Percentiles rank a stretch among this genome's conserved stretches.
phyloP scores from a whole-genome alignment of 2,888 invertebrate species.

The Teinopalpus imperialis region DNA sequence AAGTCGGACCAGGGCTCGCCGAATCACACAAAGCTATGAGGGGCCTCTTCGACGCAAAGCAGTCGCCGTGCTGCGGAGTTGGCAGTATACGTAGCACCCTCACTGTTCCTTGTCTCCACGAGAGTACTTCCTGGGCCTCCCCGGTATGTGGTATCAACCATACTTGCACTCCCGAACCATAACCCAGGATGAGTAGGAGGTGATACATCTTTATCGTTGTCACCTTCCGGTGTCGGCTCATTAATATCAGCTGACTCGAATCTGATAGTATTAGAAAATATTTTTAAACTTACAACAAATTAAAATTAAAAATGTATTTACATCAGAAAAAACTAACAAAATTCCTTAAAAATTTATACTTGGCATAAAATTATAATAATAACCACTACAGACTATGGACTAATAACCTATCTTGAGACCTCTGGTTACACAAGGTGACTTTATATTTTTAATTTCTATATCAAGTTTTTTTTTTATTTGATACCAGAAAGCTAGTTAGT shows the following conservation, averaged over 20 bases:
- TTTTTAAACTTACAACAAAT: too few relatives aligned
- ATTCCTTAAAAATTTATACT: too few relatives aligned
- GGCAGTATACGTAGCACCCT: slow-evolving; percentile 92
- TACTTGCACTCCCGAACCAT: slow-evolving; percentile 83
- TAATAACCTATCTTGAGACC: too few relatives aligned
- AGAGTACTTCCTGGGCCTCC: slow-evolving; percentile 96
- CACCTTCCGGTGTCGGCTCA: slow-evolving; percentile 87
- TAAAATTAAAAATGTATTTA: too few relatives aligned
- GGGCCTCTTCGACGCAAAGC: slow-evolving; percentile 90
- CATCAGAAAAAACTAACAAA: too few relatives aligned
- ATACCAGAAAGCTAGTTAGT: too few relatives aligned
- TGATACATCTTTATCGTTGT: slow-evolving; percentile 86
- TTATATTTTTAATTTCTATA: too few relatives aligned
- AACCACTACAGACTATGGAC: neutral
- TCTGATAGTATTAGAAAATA: slow-evolving; percentile 49
- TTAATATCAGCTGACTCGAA: slow-evolving; percentile 94
- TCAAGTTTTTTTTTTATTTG: too few relatives aligned
- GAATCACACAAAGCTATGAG: slow-evolving; percentile 95
- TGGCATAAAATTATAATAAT: too few relatives aligned
- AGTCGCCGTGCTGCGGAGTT: slow-evolving; percentile 88
- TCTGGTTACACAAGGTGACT: too few relatives aligned
- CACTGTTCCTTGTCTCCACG: slow-evolving; percentile 96
- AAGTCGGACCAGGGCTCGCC: slow-evolving; percentile 88
- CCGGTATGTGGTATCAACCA: slow-evolving; percentile 94
- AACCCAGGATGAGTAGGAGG: slow-evolving; percentile 93